Evolutionary conservation across 2,797 vertebrate species (phyloP).

Genomic region (Neomorphus geoffroyi): DNA sequence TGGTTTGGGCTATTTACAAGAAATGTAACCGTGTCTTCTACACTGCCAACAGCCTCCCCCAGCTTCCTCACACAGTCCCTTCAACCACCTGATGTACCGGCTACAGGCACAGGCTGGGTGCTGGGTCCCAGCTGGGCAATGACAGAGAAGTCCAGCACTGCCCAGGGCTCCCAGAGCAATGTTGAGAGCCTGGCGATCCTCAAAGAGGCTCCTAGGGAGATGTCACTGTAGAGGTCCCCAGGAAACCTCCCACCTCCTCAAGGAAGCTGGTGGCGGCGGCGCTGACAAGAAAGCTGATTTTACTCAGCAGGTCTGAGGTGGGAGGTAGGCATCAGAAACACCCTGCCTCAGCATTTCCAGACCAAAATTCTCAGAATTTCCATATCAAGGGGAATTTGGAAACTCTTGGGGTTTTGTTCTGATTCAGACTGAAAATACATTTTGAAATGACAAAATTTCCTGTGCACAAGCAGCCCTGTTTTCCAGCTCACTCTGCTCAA

Average conservation of each 20-base stretch:
- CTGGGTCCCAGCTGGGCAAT: neutral
- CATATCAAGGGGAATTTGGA: constrained; percentile 43
- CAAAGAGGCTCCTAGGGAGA: rapidly evolving
- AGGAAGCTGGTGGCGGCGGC: neutral
- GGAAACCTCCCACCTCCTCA: neutral
- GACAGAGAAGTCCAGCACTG: neutral
- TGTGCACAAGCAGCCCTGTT: neutral
- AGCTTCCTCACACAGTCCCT: neutral
- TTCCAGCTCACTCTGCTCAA: neutral
- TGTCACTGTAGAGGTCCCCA: neutral
- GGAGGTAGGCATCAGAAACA: neutral
- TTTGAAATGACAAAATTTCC: constrained; percentile 30
- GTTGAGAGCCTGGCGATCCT: neutral
- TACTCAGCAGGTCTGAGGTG: neutral
- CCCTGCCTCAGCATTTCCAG: neutral
- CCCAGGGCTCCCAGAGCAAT: neutral
- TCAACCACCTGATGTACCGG: neutral
- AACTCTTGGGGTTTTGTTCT: constrained; percentile 12
- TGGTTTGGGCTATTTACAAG: neutral
- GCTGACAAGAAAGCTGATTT: neutral
- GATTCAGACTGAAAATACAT: constrained; percentile 40
- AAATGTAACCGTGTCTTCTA: neutral
- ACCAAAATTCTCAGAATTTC: constrained; percentile 24
- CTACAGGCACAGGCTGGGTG: no score
- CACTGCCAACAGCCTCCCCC: neutral